Evolutionary conservation across 2,797 vertebrate genomes (phyloP), one percentile per base, ranked within the genome.

Genomic region (Galagoides demidoff): DNA sequence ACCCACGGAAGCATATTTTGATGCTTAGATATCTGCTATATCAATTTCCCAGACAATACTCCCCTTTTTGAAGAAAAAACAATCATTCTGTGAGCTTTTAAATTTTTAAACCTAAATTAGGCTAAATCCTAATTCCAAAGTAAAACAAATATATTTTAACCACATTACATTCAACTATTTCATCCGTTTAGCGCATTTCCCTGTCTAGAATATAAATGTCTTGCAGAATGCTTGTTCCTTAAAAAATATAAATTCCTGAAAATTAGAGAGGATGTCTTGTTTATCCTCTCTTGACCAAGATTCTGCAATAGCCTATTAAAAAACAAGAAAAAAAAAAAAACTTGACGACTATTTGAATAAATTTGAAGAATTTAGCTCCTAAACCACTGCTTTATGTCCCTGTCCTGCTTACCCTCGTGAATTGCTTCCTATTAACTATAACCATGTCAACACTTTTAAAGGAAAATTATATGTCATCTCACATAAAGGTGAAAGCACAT

Each of bases 51-150:
- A 82, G 31, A 85, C 92, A 95, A 90, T 52, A 92, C 4, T 52
- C 14, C 49, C 23, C 12, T 82, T 55, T 93, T 52, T 34, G n/a
- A 59, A 43, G 29, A 81, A 79, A 70, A 68, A 61, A 61, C 27
- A 81, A n/a, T 71, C 7, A 83, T 34, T 89, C 66, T 87, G 66
- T 92, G 43, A 88, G 45, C 19, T 85, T 89, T 49, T 73, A 77
- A 81, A 71, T 22, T 84, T 76, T 79, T 52, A 52, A 52, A 52
- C 14, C 49, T 52, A 52, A 52, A 52, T 25, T 57, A 59, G 55
- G 31, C 19, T 59, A 89, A 91, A 59, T 84, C 12, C 3, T 83
- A 68, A 89, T 86, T 95, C 74, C 23, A 61, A 11, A 71, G 20
- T 68, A 85, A 83, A 25, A 64, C 8, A 82, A 73, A 92, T 82